Conservation (phyloP, 1,140 invertebrate species). For the Papilio machaon region DNA sequence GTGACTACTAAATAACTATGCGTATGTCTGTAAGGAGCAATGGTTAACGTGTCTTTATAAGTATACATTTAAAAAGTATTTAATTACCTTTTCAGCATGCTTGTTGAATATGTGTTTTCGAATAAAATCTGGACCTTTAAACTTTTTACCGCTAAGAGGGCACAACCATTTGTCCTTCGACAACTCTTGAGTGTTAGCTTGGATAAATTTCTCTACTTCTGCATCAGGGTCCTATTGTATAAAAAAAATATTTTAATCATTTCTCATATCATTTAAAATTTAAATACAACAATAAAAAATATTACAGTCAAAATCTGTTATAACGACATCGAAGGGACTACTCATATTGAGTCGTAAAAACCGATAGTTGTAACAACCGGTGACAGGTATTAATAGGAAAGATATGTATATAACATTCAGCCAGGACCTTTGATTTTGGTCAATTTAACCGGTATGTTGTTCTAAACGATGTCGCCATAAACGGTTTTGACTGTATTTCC, state of each 20-base stretch:
- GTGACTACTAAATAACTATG: neutral
- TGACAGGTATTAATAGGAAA: too few species aligned
- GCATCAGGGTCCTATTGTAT: conserved; percentile 86
- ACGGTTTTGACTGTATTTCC: too few species aligned
- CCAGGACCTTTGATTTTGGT: too few species aligned
- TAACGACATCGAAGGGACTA: too few species aligned
- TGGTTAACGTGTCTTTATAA: too few species aligned
- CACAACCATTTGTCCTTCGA: conserved; percentile 99
- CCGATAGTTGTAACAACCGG: too few species aligned
- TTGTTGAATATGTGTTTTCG: conserved; percentile 99
- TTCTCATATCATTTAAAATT: neutral
- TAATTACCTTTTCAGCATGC: conserved; percentile 93
- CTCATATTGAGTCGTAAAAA: too few species aligned
- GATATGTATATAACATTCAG: too few species aligned
- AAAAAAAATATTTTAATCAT: conserved; percentile 30
- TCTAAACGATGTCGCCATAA: too few species aligned
- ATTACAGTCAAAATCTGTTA: too few species aligned
- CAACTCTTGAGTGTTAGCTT: conserved; percentile 96
- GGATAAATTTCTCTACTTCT: conserved; percentile 97
- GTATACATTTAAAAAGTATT: conserved; percentile 20
- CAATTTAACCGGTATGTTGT: too few species aligned
- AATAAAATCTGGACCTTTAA: conserved; percentile 99
- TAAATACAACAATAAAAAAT: neutral
- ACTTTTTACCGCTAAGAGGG: conserved; percentile 99
- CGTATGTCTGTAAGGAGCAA: neutral